A percentile compares a stretch with the other conserved stretches of the same genome.
Conservation (phyloP, 2,113 vertebrate species). For the Lampris megalopsis region DNA sequence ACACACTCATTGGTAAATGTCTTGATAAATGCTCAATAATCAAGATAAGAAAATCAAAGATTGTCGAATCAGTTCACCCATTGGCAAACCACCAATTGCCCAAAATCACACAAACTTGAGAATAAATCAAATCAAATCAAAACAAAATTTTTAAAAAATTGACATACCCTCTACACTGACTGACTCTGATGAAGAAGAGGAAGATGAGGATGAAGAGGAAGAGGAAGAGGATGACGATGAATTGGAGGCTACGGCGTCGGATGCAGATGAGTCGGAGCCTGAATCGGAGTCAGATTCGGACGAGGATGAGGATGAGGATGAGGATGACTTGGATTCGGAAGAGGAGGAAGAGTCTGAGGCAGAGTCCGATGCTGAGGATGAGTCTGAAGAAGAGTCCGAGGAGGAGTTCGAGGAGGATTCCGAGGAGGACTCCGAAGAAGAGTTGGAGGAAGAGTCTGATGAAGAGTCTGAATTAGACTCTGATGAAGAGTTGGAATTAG, state of each 20-base stretch:
- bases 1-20: too few relatives aligned
- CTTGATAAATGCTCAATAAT: too few relatives aligned
- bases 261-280: constrained; percentile 2
- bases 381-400: constrained; percentile 30
- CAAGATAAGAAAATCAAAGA: too few relatives aligned
- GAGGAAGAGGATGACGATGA: neutral
- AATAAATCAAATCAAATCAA: too few relatives aligned
- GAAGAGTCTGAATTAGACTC: constrained; percentile 35
- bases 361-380: constrained; percentile 26
- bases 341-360: constrained; percentile 33
- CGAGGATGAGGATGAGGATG: constrained; percentile 38
- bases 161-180: constrained; percentile 70
- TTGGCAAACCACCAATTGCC: too few relatives aligned
- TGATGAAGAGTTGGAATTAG: constrained; percentile 31
- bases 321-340: constrained; percentile 31
- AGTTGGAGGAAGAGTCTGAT: constrained; percentile 63
- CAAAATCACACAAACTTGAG: too few relatives aligned
- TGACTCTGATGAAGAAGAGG: constrained; percentile 77
- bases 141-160: too few relatives aligned
- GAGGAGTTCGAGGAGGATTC: constrained; percentile 57
- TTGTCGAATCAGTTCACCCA: too few relatives aligned
- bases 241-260: neutral
- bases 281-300: constrained; percentile 14
- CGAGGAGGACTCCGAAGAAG: constrained; percentile 50
- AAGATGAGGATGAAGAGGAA: constrained; percentile 48